A percentile compares a stretch with the other conserved stretches of the same genome.
phyloP scores from a whole-genome alignment of 64 coral and sea anemone genomes.

The Montipora cactus region DNA sequence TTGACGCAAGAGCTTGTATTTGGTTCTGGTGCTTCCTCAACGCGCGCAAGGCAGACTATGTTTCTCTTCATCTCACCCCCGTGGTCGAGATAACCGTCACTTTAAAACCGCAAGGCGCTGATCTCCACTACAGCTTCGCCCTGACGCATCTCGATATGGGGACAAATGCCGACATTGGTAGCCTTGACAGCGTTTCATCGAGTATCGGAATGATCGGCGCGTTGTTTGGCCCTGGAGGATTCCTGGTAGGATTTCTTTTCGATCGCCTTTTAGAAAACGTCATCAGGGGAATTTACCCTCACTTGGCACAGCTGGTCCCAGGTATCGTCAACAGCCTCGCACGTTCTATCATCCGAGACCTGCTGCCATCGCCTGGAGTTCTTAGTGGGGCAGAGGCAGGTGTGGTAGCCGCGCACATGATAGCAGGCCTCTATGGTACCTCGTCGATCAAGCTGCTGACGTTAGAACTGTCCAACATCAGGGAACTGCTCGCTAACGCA shows the following conservation, averaged over 20 bases:
- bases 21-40: constrained; percentile 59
- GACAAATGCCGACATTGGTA: constrained; percentile 25
- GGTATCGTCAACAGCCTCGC: constrained; percentile 20
- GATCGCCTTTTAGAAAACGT: background rate
- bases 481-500: constrained; percentile 24
- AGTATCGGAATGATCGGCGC: constrained; percentile 30
- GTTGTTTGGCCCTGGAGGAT: constrained; percentile 32
- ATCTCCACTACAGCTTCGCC: constrained; percentile 14
- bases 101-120: constrained; percentile 14
- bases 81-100: constrained; percentile 8
- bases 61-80: background rate
- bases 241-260: constrained; percentile 6
- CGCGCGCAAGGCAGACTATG: background rate
- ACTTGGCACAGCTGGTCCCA: background rate
- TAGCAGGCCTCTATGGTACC: background rate
- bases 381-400: background rate
- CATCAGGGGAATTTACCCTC: background rate
- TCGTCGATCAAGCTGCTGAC: constrained; percentile 31
- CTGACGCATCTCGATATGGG: constrained; percentile 38
- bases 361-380: constrained; percentile 10
- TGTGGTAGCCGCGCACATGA: constrained; percentile 44
- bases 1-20: constrained; percentile 31
- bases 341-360: background rate
- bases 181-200: constrained; percentile 8
- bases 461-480: constrained; percentile 59